These are phyloP conservation scores for Cotesia vestalis DNA, from an alignment of 1,140 invertebrate genomes.

Conservation along the genomic window DNA sequence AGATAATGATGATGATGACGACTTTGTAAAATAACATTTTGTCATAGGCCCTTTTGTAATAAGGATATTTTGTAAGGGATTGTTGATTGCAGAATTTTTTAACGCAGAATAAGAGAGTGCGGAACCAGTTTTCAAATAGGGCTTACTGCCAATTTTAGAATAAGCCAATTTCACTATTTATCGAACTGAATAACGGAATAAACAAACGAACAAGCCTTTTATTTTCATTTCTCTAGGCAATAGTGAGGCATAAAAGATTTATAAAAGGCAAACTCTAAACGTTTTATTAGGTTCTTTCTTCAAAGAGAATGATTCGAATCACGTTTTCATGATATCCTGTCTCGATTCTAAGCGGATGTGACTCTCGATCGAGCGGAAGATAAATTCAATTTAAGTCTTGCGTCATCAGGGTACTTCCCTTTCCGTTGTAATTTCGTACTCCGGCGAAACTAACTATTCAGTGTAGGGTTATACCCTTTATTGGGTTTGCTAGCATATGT, in stretches of 20 bases:
- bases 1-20: too few species aligned
- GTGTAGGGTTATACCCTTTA: not conserved
- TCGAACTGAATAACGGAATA: too few species aligned
- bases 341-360: conserved; percentile 25
- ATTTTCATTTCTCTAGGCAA: too few species aligned
- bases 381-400: conserved; percentile 17
- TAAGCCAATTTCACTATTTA: too few species aligned
- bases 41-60: too few species aligned
- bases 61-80: too few species aligned
- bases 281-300: not conserved
- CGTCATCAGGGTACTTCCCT: conserved; percentile 10
- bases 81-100: too few species aligned
- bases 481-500: not conserved
- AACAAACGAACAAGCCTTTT: too few species aligned
- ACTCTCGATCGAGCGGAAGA: conserved; percentile 19
- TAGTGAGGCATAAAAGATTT: not conserved
- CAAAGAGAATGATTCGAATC: conserved; percentile 7
- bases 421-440: not conserved
- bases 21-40: too few species aligned
- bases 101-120: too few species aligned
- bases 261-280: not conserved
- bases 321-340: conserved; percentile 18
- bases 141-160: too few species aligned
- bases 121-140: too few species aligned
- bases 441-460: not conserved